phyloP scores from a whole-genome alignment of 2,113 vertebrate species.

The Tapirus terrestris region DNA sequence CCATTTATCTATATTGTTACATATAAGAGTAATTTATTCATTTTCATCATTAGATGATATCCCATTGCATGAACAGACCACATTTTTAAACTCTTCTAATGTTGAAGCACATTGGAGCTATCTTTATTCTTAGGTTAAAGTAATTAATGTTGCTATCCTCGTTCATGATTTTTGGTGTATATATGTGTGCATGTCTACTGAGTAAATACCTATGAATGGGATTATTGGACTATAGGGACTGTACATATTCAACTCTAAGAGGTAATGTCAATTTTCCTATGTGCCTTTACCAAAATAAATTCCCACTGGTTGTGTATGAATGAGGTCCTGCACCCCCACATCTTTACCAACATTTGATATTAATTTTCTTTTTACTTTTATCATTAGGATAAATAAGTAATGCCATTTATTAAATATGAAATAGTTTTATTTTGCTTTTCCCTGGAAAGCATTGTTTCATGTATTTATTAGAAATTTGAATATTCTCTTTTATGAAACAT shows the following conservation, averaged over 20 bases:
- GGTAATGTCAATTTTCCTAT: not conserved
- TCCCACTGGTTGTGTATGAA: not conserved
- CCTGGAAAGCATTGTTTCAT: not conserved
- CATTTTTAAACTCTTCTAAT: not conserved
- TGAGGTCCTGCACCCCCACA: not conserved
- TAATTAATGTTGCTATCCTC: not conserved
- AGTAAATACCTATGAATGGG: not conserved
- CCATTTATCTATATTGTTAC: not conserved
- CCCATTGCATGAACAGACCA: too few species aligned
- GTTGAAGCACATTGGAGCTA: not conserved
- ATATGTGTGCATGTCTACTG: not conserved
- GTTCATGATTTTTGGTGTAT: not conserved
- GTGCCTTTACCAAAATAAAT: not conserved
- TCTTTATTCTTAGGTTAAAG: not conserved
- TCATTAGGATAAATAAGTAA: not conserved
- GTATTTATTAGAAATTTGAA: not conserved
- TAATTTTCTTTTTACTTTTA: not conserved
- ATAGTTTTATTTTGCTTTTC: not conserved
- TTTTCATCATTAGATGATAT: not conserved
- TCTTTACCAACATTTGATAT: too few species aligned
- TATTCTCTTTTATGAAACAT: not conserved
- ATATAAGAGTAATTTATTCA: not conserved
- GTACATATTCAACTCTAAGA: not conserved
- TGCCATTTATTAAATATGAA: not conserved
- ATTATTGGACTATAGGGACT: too few species aligned